Base-by-base conservation (phyloP, 2,113 vertebrate species). In the Ammodytes dubius region DNA sequence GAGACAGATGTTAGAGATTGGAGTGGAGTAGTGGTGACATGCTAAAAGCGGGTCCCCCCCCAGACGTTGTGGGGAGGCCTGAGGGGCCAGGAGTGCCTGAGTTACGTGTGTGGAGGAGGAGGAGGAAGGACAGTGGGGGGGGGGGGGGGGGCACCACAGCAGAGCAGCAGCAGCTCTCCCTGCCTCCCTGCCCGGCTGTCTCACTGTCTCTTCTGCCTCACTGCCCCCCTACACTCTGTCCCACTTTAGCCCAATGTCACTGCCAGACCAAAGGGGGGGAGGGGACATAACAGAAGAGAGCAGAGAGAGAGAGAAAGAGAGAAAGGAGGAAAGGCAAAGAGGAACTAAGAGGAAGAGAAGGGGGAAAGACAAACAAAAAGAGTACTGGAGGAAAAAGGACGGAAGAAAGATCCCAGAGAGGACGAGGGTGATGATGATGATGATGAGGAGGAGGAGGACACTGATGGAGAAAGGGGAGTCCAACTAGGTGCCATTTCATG, bases 231-330 rank as follows among this genome's bases (percentile, higher is more conserved):
- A 89, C 87, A 93, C 91, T 91, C 89, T 93, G 93, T 93, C 92
- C 93, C 93, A 94, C 91, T 93, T 94, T 91, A 93, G 89, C 84
- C 93, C 93, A 93, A 92, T 91, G 92, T 93, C 91, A 91, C 91
- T 87, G 86, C 70, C 88, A 83, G 74, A 90, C 87, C 82, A 90
- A 88, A 88, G 90, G 91, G 89, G 90, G 91, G 92, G 88, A 88
- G 85, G 92, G 89, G 79, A 79, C 37, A 66, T 8, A 39, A 63
- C 82, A 60, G 69, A 47, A 74, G 9, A 66, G 58, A 65, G 35
- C 37, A 50, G 39, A 37, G 50, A 84, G 35, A 77, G 9, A 58
- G 58, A 43, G 11, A 40, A 4, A 52, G 46, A n/a, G 50, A 43
- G 49, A 35, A 63, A 56, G 47, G 64, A 58, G 77, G 19, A 63